Conservation (phyloP, 2,797 vertebrate genomes). For the Heteromormyrus szaboi region DNA sequence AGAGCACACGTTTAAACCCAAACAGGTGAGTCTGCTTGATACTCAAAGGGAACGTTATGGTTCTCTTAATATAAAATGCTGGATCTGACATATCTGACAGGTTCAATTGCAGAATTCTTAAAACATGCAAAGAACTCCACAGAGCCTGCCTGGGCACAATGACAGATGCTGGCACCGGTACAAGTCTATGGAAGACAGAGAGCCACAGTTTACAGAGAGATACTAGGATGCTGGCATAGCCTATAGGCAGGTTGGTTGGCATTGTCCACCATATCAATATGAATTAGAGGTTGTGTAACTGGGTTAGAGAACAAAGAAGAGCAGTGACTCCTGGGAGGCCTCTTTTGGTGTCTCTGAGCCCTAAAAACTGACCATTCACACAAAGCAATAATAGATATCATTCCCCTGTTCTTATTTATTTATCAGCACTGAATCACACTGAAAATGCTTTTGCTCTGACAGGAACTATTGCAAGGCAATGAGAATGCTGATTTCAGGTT, state of each 20-base stretch:
- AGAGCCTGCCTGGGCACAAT: slow-evolving; percentile 3
- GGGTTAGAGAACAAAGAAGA: neutral
- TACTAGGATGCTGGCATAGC: neutral
- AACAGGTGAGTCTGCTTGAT: neutral
- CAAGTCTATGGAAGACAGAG: neutral
- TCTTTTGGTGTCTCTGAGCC: neutral
- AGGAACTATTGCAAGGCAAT: neutral
- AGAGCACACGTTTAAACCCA: neutral
- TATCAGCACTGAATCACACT: neutral
- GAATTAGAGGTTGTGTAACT: neutral
- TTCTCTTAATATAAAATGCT: neutral
- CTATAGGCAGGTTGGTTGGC: neutral
- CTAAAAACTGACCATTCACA: neutral
- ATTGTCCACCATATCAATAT: neutral
- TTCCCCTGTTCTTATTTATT: neutral
- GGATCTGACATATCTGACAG: neutral
- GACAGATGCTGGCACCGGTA: neutral
- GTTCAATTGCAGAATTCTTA: neutral
- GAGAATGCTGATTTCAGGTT: neutral
- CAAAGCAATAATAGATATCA: neutral
- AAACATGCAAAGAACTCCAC: neutral
- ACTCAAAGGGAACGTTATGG: neutral
- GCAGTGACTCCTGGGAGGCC: neutral
- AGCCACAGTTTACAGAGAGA: neutral
- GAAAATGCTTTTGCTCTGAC: neutral